Percentiles rank a stretch among this genome's conserved stretches.
These are phyloP conservation scores for Cyprinodon tularosa DNA, from an alignment of 2,113 vertebrate genomes.

Conservation along the genomic window DNA sequence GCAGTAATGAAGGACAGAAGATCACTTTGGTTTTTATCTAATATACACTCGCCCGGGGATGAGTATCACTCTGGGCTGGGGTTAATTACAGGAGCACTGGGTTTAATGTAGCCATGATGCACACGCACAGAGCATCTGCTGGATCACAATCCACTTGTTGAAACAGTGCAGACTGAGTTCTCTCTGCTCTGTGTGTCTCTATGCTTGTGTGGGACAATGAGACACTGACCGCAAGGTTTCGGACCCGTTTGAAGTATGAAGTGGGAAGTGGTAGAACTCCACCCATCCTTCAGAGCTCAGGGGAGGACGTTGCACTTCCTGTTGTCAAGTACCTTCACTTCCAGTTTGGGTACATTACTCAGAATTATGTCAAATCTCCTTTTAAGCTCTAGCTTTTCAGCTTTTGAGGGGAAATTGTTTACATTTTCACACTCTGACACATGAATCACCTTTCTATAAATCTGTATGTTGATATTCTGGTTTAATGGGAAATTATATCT, in stretches of 20 bases:
- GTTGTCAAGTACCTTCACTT: constrained; percentile 6
- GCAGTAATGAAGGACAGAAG: background rate
- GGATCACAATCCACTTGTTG: constrained; percentile 5
- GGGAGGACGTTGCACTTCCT: constrained; percentile 56
- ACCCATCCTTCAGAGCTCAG: constrained; percentile 46
- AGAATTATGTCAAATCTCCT: background rate
- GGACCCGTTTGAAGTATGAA: background rate
- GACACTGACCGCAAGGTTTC: constrained; percentile 16
- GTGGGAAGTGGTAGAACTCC: constrained; percentile 58
- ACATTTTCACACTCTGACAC: background rate
- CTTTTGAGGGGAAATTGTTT: background rate
- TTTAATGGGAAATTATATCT: background rate
- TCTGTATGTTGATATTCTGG: background rate
- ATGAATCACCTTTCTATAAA: background rate
- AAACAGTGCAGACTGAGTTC: background rate
- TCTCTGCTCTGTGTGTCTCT: background rate
- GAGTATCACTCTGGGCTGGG: constrained; percentile 10
- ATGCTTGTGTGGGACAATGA: constrained; percentile 29
- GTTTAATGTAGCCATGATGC: background rate
- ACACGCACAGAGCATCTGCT: background rate
- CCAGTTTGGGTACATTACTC: background rate
- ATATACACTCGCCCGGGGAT: background rate
- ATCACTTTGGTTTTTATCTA: constrained; percentile 9
- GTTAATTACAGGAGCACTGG: constrained; percentile 6
- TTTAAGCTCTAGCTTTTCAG: background rate